Evolutionary conservation across 2,888 invertebrate species (phyloP).

Genomic region (Catonia carolina): DNA sequence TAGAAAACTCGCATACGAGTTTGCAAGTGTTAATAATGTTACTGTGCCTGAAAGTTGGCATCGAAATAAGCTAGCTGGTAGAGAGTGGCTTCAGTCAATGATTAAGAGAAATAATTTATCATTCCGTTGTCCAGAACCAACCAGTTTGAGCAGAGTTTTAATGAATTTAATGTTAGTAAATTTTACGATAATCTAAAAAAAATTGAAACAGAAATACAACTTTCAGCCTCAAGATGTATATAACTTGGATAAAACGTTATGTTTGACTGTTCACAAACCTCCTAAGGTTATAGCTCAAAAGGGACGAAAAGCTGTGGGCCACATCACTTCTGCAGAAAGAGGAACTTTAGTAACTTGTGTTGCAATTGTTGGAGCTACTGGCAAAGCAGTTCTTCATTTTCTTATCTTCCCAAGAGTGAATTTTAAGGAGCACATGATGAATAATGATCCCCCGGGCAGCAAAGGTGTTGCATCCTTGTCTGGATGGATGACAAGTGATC

Average conservation of each 20-base stretch:
- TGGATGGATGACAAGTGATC: too few relatives aligned
- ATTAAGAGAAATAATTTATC: not conserved
- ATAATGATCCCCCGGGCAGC: too few relatives aligned
- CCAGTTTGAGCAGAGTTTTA: not conserved
- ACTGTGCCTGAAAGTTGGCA: not conserved
- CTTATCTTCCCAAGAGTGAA: not conserved
- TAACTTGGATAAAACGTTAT: not conserved
- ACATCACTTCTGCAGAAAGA: not conserved
- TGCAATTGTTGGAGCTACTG: not conserved
- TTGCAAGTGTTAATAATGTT: not conserved
- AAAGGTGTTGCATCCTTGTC: not conserved
- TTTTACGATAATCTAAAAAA: not conserved
- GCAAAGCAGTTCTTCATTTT: not conserved
- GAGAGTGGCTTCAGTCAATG: not conserved
- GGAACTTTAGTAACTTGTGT: not conserved
- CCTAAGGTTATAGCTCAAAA: slow-evolving; percentile 5
- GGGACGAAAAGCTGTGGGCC: not conserved
- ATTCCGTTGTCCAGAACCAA: not conserved
- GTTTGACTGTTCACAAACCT: not conserved
- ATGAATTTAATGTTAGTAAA: not conserved
- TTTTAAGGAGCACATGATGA: too few relatives aligned
- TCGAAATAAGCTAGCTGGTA: not conserved
- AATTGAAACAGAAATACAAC: not conserved
- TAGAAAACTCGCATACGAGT: not conserved
- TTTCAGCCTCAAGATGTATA: not conserved